These are phyloP conservation scores for Synergus itoensis DNA, from an alignment of 2,888 invertebrate species.

Conservation along the genomic window DNA sequence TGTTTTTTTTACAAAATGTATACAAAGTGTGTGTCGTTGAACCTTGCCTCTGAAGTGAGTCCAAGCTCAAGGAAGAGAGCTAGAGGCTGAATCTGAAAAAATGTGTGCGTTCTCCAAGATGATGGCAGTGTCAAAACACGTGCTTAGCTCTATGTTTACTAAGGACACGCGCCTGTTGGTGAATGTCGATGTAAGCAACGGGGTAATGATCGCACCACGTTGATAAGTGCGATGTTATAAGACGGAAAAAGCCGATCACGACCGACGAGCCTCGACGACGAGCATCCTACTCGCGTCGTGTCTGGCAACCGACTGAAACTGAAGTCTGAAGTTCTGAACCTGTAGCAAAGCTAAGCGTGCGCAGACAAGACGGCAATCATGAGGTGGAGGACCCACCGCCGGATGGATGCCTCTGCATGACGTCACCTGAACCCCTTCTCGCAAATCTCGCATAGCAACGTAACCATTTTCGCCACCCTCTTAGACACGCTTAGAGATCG, in stretches of 20 bases:
- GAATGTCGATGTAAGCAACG: not conserved
- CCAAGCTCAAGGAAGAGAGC: slow-evolving; percentile 21
- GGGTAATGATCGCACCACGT: slow-evolving; percentile 51
- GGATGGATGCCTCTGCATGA: slow-evolving; percentile 33
- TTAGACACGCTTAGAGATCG: not conserved
- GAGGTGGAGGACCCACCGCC: slow-evolving; percentile 36
- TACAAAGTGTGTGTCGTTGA: slow-evolving; percentile 25
- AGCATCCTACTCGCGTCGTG: slow-evolving; percentile 48
- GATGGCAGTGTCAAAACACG: slow-evolving; percentile 37
- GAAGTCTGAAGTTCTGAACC: not conserved
- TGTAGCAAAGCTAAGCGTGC: slow-evolving; percentile 11
- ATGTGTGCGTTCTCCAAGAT: slow-evolving; percentile 1
- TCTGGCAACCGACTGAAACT: slow-evolving; percentile 40
- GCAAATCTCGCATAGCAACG: slow-evolving; percentile 19
- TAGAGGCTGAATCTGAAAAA: not conserved
- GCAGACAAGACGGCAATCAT: slow-evolving; percentile 30
- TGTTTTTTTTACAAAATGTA: not conserved
- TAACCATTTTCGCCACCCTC: not conserved
- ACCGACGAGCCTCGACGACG: slow-evolving; percentile 51
- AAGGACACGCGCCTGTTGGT: slow-evolving; percentile 24
- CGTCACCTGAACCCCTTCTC: slow-evolving; percentile 36
- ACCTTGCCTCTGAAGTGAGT: slow-evolving; percentile 12
- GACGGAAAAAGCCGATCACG: slow-evolving; percentile 43
- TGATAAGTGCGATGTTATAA: slow-evolving; percentile 43
- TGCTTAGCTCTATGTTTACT: not conserved